phyloP scores from a whole-genome alignment of 2,888 invertebrate species.

The Agapetus fuscipes region DNA sequence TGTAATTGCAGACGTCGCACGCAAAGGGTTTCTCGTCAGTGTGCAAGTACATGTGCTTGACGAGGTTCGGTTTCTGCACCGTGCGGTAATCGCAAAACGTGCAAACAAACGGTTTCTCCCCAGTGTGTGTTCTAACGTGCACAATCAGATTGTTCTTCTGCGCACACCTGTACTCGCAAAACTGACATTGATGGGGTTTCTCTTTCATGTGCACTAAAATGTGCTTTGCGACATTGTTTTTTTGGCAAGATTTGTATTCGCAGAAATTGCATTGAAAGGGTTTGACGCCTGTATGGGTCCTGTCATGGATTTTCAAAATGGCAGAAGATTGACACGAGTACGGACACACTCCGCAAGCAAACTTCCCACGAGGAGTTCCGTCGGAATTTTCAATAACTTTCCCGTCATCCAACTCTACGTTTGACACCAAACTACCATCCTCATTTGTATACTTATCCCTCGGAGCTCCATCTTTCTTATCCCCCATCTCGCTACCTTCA shows the following conservation, averaged over 20 bases:
- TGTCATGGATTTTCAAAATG: slow-evolving; percentile 42
- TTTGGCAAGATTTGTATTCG: slow-evolving; percentile 43
- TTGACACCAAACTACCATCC: neutral
- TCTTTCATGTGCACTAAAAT: slow-evolving; percentile 44
- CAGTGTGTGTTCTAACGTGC: slow-evolving; percentile 43
- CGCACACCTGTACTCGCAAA: slow-evolving; percentile 42
- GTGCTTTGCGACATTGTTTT: slow-evolving; percentile 44
- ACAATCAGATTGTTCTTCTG: slow-evolving; percentile 44
- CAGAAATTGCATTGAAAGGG: slow-evolving; percentile 42
- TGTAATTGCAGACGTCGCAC: slow-evolving; percentile 40
- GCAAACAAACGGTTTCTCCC: slow-evolving; percentile 42
- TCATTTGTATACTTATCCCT: neutral
- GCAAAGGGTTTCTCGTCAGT: slow-evolving; percentile 43
- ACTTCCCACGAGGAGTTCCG: slow-evolving; percentile 34
- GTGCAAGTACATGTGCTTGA: slow-evolving; percentile 44
- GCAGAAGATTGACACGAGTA: slow-evolving; percentile 44
- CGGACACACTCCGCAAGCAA: slow-evolving; percentile 36
- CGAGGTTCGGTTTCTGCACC: slow-evolving; percentile 43
- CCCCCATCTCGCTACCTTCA: neutral
- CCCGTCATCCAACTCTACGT: too few relatives aligned
- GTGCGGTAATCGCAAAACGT: slow-evolving; percentile 42
- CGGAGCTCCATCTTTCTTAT: neutral
- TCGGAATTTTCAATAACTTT: slow-evolving; percentile 23
- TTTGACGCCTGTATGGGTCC: slow-evolving; percentile 41
- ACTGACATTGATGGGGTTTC: slow-evolving; percentile 41